Conservation (phyloP, 2,888 invertebrate genomes). For the Rhagonycha fulva region DNA sequence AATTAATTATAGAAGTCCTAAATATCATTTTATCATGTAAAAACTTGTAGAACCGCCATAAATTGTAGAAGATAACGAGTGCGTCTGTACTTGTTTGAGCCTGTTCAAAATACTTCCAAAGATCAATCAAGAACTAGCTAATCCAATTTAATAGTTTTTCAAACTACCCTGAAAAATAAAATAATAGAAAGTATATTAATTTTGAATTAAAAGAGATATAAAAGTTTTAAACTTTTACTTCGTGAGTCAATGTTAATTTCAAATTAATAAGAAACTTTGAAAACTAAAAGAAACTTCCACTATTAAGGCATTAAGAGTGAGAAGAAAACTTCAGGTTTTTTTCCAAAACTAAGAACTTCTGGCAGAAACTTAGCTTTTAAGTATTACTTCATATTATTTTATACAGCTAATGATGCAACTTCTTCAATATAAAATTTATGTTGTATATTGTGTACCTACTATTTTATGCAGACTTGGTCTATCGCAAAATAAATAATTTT, state of each 20-base stretch:
- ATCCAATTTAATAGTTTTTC: not conserved
- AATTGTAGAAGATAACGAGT: too few species aligned
- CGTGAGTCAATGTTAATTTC: not conserved
- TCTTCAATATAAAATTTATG: not conserved
- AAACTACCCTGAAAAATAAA: not conserved
- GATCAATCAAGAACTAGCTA: not conserved
- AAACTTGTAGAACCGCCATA: too few species aligned
- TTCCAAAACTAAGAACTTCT: not conserved
- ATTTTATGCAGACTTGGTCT: not conserved
- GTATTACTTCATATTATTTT: not conserved
- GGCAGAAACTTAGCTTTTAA: not conserved
- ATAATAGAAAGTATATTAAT: not conserved
- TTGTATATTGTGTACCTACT: too few species aligned
- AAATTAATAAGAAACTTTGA: not conserved
- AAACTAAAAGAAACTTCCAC: not conserved
- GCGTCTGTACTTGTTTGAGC: not conserved
- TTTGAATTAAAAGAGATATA: not conserved
- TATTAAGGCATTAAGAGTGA: not conserved
- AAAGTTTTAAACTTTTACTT: not conserved
- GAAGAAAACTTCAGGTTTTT: not conserved
- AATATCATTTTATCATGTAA: too few species aligned
- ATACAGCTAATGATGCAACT: not conserved
- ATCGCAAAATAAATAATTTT: not conserved
- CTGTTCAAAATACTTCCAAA: not conserved
- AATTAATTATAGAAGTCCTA: too few species aligned